phyloP scores from a whole-genome alignment of 2,113 vertebrate genomes.

The Pagrus major region DNA sequence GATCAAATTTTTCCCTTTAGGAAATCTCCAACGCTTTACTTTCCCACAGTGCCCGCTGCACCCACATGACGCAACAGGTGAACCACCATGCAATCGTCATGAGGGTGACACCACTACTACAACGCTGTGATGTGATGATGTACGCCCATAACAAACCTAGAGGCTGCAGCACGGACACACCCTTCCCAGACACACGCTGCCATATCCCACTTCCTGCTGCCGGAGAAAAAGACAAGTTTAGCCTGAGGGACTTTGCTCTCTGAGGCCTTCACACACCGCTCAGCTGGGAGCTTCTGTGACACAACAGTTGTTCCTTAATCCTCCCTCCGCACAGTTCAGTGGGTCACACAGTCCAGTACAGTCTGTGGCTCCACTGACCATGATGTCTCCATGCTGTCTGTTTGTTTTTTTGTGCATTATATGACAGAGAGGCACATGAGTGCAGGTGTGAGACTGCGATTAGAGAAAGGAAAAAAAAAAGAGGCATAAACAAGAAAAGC shows the following conservation, averaged over 20 bases:
- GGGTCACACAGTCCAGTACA: constrained; percentile 44
- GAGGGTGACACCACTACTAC: constrained; percentile 32
- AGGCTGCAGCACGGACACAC: constrained; percentile 55
- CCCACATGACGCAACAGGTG: constrained; percentile 59
- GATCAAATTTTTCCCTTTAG: background rate
- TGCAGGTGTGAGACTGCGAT: constrained; percentile 20
- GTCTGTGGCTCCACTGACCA: background rate
- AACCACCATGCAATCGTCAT: constrained; percentile 9
- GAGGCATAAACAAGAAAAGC: background rate
- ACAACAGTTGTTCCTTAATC: constrained; percentile 61
- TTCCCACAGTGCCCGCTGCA: constrained; percentile 12
- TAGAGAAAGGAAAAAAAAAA: background rate
- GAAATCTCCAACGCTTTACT: background rate
- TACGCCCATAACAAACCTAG: constrained; percentile 29
- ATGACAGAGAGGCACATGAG: background rate
- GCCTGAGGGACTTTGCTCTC: constrained; percentile 59
- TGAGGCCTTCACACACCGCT: constrained; percentile 45
- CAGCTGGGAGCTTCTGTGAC: constrained; percentile 63
- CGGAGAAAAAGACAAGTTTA: constrained; percentile 55
- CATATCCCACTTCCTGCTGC: constrained; percentile 63
- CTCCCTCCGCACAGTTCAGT: constrained; percentile 53
- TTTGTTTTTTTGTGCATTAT: background rate
- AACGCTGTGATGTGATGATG: constrained; percentile 22
- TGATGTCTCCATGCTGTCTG: background rate
- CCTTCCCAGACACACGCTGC: constrained; percentile 50